Base-by-base conservation (phyloP, 2,888 invertebrate genomes). In the Pristionchus maxplancki region DNA sequence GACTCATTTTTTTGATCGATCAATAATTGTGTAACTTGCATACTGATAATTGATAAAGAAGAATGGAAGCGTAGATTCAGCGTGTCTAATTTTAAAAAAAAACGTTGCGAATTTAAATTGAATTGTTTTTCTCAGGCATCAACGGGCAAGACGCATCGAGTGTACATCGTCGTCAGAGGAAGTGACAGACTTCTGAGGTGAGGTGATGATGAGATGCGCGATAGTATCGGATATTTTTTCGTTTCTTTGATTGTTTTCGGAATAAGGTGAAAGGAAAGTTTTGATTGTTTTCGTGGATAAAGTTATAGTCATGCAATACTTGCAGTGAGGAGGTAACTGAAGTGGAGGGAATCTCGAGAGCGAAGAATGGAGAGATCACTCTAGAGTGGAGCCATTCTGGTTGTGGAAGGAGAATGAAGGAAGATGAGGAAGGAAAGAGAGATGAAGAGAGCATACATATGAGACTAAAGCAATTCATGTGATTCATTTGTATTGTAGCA, bases 381-480 rank as follows among this genome's bases (percentile, higher is more conserved):
- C 11, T 83, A 40, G 82, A 83, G 44, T 83, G 82, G 82, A 83
- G n/a, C 20, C 82, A 83, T 83, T 50, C 53, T 53, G 53, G 37
- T 24, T 83, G 82, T 83, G 58, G 58, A 24, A 83, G 82, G 15
- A 83, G 82, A 53, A n/a, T 83, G 58, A 53, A 50, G 34, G 58
- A 24, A 17, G 74, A 82, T 31, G 50, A 53, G 24, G 34, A 31
- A 83, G 58, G 6, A n/a, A 83, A 53, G 28, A 50, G 58, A 83
- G 82, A 83, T 24, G 44, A 53, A 20, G 50, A 50, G 53, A 83
- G 58, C 15, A 83, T 83, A n/a, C 34, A 20, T 17, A 83, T 83
- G 82, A 83, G 82, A 83, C 31, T 83, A 3, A 83, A 53, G n/a
- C 53, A 83, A 8, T 83, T 83, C 37, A 83, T 83, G 58, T 83